These are phyloP conservation scores for Coracopsis vasa DNA, from an alignment of 2,113 vertebrate genomes.

Conservation along the genomic window DNA sequence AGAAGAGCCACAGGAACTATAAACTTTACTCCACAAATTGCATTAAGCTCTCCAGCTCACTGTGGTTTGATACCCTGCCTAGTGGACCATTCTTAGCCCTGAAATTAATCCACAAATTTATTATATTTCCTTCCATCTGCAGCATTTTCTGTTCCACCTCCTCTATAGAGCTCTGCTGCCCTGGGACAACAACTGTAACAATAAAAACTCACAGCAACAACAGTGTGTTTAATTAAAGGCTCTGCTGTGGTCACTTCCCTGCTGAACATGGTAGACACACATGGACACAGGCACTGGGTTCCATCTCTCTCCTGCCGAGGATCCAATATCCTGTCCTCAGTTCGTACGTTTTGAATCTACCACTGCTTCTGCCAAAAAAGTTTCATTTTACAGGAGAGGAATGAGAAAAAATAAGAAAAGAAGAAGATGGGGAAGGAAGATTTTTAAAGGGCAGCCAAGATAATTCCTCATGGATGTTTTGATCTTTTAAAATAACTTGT, in stretches of 20 bases:
- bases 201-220: constrained; percentile 10
- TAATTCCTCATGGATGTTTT: constrained; percentile 27
- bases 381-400: constrained; percentile 19
- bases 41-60: constrained; percentile 27
- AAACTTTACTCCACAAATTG: constrained; percentile 50
- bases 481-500: constrained; percentile 25
- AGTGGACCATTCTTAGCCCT: neutral
- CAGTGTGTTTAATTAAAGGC: neutral
- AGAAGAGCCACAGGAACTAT: constrained; percentile 53
- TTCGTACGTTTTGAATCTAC: constrained; percentile 37
- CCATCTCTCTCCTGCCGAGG: neutral
- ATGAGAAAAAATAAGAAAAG: constrained; percentile 28
- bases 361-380: constrained; percentile 2
- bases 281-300: neutral
- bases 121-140: constrained; percentile 27
- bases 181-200: neutral
- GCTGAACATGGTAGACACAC: neutral
- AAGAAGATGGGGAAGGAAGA: constrained; percentile 10
- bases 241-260: neutral
- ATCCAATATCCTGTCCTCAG: constrained; percentile 41
- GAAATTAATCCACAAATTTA: constrained; percentile 25
- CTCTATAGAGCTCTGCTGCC: neutral
- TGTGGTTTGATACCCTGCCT: constrained; percentile 58
- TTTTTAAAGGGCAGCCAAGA: constrained; percentile 54
- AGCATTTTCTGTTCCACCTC: constrained; percentile 5